These are phyloP conservation scores for Drosophila mayri DNA, from an alignment of 1,140 invertebrate genomes.

Conservation along the genomic window DNA sequence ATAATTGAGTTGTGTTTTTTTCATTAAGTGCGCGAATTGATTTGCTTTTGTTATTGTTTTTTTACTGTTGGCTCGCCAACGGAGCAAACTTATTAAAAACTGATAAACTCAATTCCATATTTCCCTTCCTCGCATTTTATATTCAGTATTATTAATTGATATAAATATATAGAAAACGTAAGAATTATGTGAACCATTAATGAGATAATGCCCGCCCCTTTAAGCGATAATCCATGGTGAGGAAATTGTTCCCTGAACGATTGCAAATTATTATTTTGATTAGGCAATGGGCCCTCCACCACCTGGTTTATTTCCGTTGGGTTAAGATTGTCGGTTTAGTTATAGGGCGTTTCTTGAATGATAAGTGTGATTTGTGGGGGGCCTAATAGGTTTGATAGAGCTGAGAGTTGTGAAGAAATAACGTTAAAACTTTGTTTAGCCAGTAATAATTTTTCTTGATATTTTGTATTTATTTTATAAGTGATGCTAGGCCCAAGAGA, in stretches of 20 bases:
- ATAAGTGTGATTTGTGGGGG: conserved; percentile 17
- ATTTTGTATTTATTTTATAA: not conserved
- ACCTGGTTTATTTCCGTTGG: conserved; percentile 22
- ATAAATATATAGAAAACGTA: conserved; percentile 38
- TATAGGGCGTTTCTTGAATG: conserved; percentile 6
- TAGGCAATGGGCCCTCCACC: not conserved
- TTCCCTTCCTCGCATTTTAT: not conserved
- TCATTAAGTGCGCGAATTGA: conserved; percentile 80
- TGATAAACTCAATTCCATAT: conserved; percentile 58
- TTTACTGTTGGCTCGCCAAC: conserved; percentile 34
- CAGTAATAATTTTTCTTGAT: not conserved
- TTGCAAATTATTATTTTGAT: conserved; percentile 70
- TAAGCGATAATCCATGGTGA: conserved; percentile 40
- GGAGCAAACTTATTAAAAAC: conserved; percentile 80
- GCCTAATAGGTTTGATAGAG: not conserved
- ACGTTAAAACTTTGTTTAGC: not conserved
- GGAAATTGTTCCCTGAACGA: conserved; percentile 66
- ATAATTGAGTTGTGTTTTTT: conserved; percentile 81
- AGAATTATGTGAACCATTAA: conserved; percentile 41
- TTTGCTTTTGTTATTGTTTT: conserved; percentile 56
- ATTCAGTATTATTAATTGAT: conserved; percentile 41
- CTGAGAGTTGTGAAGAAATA: not conserved
- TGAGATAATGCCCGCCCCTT: conserved; percentile 18
- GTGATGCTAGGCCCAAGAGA: too few species aligned
- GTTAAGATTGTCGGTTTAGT: conserved; percentile 15